A percentile compares a stretch with the other conserved stretches of the same genome.
Evolutionary conservation across 2,797 vertebrate genomes (phyloP).

Genomic region (Danio albolineatus): DNA sequence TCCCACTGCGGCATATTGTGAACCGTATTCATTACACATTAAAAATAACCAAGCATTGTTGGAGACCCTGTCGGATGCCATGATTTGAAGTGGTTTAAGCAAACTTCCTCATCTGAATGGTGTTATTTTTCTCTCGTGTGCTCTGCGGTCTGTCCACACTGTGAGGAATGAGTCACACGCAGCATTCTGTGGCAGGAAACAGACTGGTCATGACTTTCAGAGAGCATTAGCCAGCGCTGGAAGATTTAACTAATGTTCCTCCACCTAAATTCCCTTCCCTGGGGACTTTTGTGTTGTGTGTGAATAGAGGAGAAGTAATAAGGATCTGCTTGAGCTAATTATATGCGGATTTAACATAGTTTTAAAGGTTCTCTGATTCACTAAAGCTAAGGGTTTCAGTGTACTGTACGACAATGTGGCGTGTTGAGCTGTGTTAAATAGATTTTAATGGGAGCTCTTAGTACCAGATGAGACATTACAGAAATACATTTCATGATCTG

Average conservation of each 20-base stretch:
- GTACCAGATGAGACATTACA: neutral
- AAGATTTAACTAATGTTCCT: conserved; percentile 24
- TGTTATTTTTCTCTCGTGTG: conserved; percentile 1
- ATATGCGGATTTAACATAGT: neutral
- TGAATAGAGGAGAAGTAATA: conserved; percentile 7
- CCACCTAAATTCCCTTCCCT: neutral
- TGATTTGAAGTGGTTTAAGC: conserved; percentile 25
- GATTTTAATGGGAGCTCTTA: too few relatives aligned
- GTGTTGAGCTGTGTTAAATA: neutral
- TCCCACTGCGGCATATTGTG: neutral
- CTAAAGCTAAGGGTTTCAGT: neutral
- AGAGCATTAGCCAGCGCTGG: conserved; percentile 28
- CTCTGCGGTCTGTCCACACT: conserved; percentile 3
- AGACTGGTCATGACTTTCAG: conserved; percentile 39
- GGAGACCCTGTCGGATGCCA: neutral
- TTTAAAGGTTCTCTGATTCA: neutral
- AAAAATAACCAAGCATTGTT: conserved; percentile 25
- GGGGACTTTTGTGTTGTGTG: conserved; percentile 10
- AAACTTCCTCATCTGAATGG: conserved; percentile 16
- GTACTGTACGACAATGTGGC: neutral
- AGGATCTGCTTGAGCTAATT: conserved; percentile 15
- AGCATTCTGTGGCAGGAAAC: conserved; percentile 19
- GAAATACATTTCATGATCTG: too few relatives aligned
- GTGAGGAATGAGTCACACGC: conserved; percentile 21
- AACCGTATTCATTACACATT: conserved; percentile 15